Conservation (phyloP, 2,888 invertebrate species). For the Ophion ellenae region DNA sequence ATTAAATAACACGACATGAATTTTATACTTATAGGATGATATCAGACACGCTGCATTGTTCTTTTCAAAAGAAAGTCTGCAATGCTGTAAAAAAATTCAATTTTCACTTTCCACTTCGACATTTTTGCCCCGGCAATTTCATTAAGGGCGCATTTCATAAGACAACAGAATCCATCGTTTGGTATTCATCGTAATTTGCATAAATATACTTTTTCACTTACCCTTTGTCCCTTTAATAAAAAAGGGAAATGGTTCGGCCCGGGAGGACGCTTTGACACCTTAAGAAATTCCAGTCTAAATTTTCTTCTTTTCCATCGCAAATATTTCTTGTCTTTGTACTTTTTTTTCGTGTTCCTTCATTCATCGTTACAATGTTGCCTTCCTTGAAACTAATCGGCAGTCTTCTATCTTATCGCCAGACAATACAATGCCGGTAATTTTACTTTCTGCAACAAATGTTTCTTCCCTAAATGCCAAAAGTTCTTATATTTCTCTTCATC, state of each 20-base stretch:
- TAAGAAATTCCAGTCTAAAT: slow-evolving; percentile 32
- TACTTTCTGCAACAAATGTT: slow-evolving; percentile 37
- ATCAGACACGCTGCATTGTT: slow-evolving; percentile 14
- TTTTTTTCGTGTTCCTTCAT: slow-evolving; percentile 35
- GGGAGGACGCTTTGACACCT: slow-evolving; percentile 32
- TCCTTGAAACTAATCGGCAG: slow-evolving; percentile 21
- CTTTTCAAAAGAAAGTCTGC: slow-evolving; percentile 19
- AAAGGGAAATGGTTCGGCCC: slow-evolving; percentile 31
- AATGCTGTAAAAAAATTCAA: slow-evolving; percentile 11
- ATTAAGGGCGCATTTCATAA: slow-evolving; percentile 38
- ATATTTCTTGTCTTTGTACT: slow-evolving; percentile 34
- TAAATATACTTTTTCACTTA: slow-evolving; percentile 36
- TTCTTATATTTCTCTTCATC: slow-evolving; percentile 7
- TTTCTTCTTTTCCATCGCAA: slow-evolving; percentile 39
- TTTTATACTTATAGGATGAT: slow-evolving; percentile 1
- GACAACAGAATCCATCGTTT: slow-evolving; percentile 30
- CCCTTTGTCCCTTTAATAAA: slow-evolving; percentile 30
- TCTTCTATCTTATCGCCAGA: slow-evolving; percentile 24
- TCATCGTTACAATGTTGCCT: slow-evolving; percentile 32
- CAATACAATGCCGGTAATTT: slow-evolving; percentile 32
- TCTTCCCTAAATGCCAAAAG: slow-evolving; percentile 24
- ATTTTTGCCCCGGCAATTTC: slow-evolving; percentile 20
- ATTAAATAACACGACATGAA: slow-evolving; percentile 12
- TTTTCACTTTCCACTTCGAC: slow-evolving; percentile 20
- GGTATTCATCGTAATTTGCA: slow-evolving; percentile 32